phyloP scores from a whole-genome alignment of 2,888 invertebrate genomes.

The Hemicrepidius hirtus region DNA sequence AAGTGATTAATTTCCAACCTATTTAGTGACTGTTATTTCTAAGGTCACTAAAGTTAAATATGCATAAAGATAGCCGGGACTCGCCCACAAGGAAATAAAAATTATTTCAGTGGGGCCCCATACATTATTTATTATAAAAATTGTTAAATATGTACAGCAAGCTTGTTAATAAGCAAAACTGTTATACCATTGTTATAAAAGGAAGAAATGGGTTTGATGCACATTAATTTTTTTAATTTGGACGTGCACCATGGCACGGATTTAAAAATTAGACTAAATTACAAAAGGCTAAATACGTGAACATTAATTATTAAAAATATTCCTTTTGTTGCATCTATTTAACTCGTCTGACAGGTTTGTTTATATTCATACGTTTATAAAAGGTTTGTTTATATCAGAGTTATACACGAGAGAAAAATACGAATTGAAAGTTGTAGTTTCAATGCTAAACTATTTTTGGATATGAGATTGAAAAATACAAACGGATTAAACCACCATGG shows the following conservation, averaged over 20 bases:
- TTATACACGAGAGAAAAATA: too few species aligned
- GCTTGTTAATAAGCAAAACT: too few species aligned
- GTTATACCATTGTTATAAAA: too few species aligned
- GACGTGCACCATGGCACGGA: neutral
- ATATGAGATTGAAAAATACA: neutral
- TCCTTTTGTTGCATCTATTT: too few species aligned
- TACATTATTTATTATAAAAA: neutral
- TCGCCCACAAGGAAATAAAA: constrained; percentile 17
- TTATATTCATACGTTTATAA: too few species aligned
- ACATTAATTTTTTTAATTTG: constrained; percentile 2
- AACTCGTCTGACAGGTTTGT: too few species aligned
- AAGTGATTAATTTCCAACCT: neutral
- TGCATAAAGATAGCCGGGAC: constrained; percentile 12
- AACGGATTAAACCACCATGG: neutral
- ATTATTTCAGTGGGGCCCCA: neutral
- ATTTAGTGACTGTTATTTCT: constrained; percentile 5
- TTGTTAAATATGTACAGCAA: neutral
- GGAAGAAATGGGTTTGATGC: neutral
- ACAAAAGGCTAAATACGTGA: neutral
- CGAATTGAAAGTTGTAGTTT: constrained; percentile 12
- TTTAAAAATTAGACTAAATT: neutral
- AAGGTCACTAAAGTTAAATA: constrained; percentile 27
- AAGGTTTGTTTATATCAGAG: too few species aligned
- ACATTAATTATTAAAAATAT: too few species aligned
- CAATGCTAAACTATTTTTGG: constrained; percentile 16